Base-by-base conservation (phyloP, 2,113 vertebrate genomes). In the Oxygymnocypris stewartii region DNA sequence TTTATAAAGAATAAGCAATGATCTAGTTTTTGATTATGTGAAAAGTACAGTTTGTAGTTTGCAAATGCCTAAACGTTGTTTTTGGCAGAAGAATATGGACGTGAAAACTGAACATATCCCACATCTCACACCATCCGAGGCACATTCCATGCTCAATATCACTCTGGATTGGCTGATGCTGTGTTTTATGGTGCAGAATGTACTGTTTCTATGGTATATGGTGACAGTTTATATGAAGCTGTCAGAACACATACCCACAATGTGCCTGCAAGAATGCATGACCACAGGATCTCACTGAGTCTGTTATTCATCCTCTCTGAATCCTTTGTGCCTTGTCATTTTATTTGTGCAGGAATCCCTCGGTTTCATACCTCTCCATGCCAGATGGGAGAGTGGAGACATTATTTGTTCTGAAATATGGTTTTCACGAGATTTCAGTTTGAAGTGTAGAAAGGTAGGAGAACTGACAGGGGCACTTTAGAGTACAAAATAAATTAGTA, bases 371-470 rank as follows among this genome's bases (percentile, higher is more conserved):
- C 59, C 61, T 84, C 65, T 78, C 3, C 61, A 59, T 87, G 87
- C 87, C 87, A 80, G 54, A 84, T 57, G 31, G 82, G 61, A 86
- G 31, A 83, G 78, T 54, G 35, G 31, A 86, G 85, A 86, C 44
- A 86, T 25, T 67, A 77, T 80, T 40, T 79, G 37, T 42, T 12
- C 28, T 59, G 49, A 87, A 74, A 87, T 73, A 84, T 42, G 18
- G 74, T 63, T 57, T 65, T 86, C 59, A 35, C 16, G 63, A 54
- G 47, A 51, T 54, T 28, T 83, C 12, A 78, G 65, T 12, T 51
- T 28, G 75, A 49, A 31, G 73, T 63, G 23, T 18, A n/a, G 40
- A 44, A 44, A 25, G 40, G 4, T 65, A 1, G n/a, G 14, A 47
- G 14, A 63, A 65, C 42, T 63, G 35, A 40, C 54, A 2, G 7